Evolutionary conservation across 2,113 vertebrate genomes (phyloP).

Genomic region (Carassius carassius): DNA sequence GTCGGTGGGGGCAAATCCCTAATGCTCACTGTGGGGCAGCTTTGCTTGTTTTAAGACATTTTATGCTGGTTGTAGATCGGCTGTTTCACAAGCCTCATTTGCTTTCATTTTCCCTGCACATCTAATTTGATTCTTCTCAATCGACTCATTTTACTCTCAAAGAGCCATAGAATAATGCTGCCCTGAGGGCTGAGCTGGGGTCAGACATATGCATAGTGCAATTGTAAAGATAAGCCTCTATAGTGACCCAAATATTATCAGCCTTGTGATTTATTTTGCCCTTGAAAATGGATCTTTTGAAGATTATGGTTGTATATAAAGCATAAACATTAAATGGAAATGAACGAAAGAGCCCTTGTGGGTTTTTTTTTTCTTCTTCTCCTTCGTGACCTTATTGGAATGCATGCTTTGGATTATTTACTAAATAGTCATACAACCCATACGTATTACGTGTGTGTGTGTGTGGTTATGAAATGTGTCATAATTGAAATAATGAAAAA

Average conservation of each 20-base stretch:
- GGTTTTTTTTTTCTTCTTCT: too few species aligned
- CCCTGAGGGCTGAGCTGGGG: not conserved
- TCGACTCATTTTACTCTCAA: not conserved
- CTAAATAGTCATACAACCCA: not conserved
- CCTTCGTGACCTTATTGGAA: not conserved
- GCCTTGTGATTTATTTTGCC: constrained; percentile 34
- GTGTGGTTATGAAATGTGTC: too few species aligned
- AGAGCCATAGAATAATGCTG: constrained; percentile 6
- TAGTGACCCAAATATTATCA: constrained; percentile 29
- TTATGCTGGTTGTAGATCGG: not conserved
- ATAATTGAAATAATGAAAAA: too few species aligned
- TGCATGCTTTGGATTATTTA: not conserved
- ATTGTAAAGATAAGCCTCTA: not conserved
- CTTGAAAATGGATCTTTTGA: constrained; percentile 8
- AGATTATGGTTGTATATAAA: constrained; percentile 18
- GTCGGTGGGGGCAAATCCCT: not conserved
- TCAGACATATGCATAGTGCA: constrained; percentile 6
- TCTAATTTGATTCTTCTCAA: not conserved
- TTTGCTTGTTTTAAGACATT: not conserved
- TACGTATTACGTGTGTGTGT: not conserved
- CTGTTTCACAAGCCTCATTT: not conserved
- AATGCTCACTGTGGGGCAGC: not conserved
- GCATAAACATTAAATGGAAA: constrained; percentile 29
- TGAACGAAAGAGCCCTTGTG: not conserved
- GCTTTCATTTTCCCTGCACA: not conserved